A percentile compares a stretch with the other conserved stretches of the same genome.
phyloP scores from a whole-genome alignment of 2,113 vertebrate species.

The Leptosomus discolor region DNA sequence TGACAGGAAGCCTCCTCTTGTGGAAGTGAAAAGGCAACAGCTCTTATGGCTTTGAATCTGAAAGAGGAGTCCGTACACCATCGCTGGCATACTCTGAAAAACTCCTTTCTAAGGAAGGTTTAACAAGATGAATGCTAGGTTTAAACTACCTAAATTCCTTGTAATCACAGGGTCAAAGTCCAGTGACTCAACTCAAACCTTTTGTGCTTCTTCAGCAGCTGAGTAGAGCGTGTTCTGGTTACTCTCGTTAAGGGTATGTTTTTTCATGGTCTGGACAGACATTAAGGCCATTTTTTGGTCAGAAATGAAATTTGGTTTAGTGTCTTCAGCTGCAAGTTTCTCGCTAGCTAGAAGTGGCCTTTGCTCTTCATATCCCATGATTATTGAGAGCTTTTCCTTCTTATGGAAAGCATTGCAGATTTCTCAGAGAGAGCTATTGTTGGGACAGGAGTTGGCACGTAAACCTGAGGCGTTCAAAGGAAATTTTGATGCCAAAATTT shows the following conservation, averaged over 20 bases:
- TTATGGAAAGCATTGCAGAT: not conserved
- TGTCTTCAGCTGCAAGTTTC: not conserved
- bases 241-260: not conserved
- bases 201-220: conserved; percentile 43
- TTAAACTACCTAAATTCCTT: not conserved
- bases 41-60: not conserved
- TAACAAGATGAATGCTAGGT: not conserved
- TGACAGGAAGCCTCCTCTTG: not conserved
- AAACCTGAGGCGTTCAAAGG: not conserved
- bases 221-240: not conserved
- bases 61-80: not conserved
- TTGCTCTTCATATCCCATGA: not conserved
- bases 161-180: not conserved
- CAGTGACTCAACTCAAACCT: conserved; percentile 2
- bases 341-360: not conserved
- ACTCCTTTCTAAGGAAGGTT: not conserved
- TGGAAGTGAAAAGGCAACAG: not conserved
- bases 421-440: not conserved
- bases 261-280: not conserved
- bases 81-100: not conserved
- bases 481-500: not conserved
- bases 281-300: not conserved
- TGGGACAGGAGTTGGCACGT: not conserved
- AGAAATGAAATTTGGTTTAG: not conserved
- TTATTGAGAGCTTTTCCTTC: not conserved